These are phyloP conservation scores for Troides aeacus DNA, from an alignment of 2,888 invertebrate species.

Conservation along the genomic window DNA sequence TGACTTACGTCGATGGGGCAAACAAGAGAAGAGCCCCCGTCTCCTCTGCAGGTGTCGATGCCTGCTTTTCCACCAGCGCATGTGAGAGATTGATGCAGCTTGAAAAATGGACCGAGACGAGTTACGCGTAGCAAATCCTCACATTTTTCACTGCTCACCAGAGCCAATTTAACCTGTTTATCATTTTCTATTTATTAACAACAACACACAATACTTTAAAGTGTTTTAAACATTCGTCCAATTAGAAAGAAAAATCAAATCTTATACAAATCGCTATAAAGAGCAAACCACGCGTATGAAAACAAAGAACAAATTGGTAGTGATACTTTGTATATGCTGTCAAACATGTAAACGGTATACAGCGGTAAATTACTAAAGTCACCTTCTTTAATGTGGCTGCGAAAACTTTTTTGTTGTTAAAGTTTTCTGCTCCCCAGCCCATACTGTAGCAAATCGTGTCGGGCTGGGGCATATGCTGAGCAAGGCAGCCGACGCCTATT, in stretches of 20 bases:
- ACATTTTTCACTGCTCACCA: constrained; percentile 67
- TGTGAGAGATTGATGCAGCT: constrained; percentile 81
- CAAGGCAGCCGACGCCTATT: constrained; percentile 33
- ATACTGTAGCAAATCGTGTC: constrained; percentile 32
- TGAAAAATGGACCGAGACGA: constrained; percentile 81
- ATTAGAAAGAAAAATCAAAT: no score
- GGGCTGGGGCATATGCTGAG: constrained; percentile 21
- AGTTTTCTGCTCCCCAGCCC: constrained; percentile 37
- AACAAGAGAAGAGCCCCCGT: constrained; percentile 87
- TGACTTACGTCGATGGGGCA: constrained; percentile 77
- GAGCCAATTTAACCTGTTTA: constrained; percentile 78
- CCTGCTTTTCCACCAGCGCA: constrained; percentile 85
- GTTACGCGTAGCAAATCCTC: constrained; percentile 73
- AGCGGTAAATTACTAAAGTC: no score
- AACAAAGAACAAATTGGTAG: no score
- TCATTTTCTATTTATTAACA: neutral
- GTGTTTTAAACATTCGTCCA: no score
- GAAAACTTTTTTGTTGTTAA: constrained; percentile 32
- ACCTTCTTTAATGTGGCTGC: constrained; percentile 37
- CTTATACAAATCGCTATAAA: no score
- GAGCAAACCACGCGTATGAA: no score
- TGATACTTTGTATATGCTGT: no score
- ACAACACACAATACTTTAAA: no score
- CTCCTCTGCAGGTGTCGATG: constrained; percentile 84
- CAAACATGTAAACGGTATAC: no score